Evolutionary conservation across 2,797 vertebrate genomes (phyloP).

Genomic region (Phoxinus dragarum): DNA sequence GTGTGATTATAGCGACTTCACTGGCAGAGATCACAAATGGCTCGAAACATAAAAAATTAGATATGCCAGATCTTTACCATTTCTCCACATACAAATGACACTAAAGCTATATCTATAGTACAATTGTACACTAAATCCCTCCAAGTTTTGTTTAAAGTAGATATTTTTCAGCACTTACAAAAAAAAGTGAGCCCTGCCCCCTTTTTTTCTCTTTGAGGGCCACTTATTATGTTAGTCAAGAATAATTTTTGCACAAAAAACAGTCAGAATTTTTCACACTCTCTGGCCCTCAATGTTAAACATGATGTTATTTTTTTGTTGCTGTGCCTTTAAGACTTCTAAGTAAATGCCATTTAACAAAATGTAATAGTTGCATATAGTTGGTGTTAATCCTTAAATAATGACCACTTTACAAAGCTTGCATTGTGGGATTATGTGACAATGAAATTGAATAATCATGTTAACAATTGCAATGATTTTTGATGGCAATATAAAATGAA

Average conservation of each 20-base stretch:
- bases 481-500: not conserved
- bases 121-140: not conserved
- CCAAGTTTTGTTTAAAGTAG: not conserved
- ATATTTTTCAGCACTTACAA: not conserved
- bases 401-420: not conserved
- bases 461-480: not conserved
- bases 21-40: not conserved
- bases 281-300: not conserved
- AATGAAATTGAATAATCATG: not conserved
- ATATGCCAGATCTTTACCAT: not conserved
- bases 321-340: not conserved
- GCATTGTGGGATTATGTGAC: not conserved
- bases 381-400: not conserved
- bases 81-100: not conserved
- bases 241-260: not conserved
- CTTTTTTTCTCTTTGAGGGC: not conserved
- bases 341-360: not conserved
- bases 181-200: too few relatives aligned
- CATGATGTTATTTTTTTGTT: not conserved
- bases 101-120: not conserved
- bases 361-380: not conserved
- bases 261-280: not conserved
- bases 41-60: not conserved
- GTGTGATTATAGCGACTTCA: not conserved
- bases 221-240: constrained; percentile 6